Evolutionary conservation across 2,888 invertebrate genomes (phyloP).

Genomic region (Cyrtodaria siliqua): DNA sequence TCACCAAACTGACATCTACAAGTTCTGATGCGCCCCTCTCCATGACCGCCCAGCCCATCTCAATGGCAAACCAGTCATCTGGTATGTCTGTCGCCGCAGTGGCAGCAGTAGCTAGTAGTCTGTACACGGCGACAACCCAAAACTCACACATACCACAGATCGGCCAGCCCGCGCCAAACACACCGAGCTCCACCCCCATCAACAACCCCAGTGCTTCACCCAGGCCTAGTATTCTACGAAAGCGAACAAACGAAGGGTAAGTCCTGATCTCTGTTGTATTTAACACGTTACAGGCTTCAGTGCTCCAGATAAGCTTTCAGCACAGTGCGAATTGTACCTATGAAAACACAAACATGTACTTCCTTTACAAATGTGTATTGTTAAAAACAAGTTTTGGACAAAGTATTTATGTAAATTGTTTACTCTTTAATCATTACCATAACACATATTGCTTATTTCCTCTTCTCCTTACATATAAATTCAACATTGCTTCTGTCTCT

Average conservation of each 20-base stretch:
- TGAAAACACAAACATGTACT: too few species aligned
- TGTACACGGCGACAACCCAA: conserved; percentile 63
- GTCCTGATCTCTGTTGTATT: too few species aligned
- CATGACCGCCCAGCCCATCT: not conserved
- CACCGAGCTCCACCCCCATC: conserved; percentile 59
- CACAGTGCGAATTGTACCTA: too few species aligned
- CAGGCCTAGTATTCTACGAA: conserved; percentile 94
- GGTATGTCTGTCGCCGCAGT: conserved; percentile 50
- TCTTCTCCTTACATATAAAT: too few species aligned
- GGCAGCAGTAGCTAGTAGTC: conserved; percentile 67
- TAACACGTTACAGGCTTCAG: too few species aligned
- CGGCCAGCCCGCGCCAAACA: conserved; percentile 54
- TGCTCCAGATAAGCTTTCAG: too few species aligned
- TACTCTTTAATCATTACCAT: too few species aligned
- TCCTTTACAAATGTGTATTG: too few species aligned
- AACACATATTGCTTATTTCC: too few species aligned
- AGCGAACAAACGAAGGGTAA: conserved; percentile 93
- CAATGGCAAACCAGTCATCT: conserved; percentile 2
- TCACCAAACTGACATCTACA: conserved; percentile 17
- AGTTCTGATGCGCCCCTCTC: conserved; percentile 6
- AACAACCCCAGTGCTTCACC: conserved; percentile 89
- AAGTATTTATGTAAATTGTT: too few species aligned
- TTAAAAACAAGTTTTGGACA: too few species aligned
- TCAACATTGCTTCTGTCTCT: too few species aligned
- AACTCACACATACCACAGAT: conserved; percentile 61